A percentile compares a stretch with the other conserved stretches of the same genome.
These are phyloP conservation scores for Cryptus armator DNA, from an alignment of 2,888 invertebrate genomes.

Conservation along the genomic window DNA sequence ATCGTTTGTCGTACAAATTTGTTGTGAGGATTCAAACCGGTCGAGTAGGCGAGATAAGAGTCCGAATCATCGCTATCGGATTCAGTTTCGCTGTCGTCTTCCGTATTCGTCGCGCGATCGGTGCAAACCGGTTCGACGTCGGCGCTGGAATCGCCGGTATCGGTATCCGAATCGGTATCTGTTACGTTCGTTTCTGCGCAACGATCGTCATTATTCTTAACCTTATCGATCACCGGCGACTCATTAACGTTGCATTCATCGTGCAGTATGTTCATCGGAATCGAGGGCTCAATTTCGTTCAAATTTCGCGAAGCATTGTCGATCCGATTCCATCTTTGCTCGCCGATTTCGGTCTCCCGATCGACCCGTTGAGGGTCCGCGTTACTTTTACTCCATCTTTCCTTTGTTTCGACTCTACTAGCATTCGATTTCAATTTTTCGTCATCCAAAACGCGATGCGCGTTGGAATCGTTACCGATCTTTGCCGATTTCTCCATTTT, in stretches of 20 bases:
- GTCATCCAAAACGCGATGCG: background rate
- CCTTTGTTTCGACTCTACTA: background rate
- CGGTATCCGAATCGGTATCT: slow-evolving; percentile 22
- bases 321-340: slow-evolving; percentile 50
- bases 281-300: background rate
- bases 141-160: slow-evolving; percentile 61
- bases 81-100: slow-evolving; percentile 52
- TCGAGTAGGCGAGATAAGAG: slow-evolving; percentile 80
- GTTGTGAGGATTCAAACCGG: slow-evolving; percentile 74
- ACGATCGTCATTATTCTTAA: slow-evolving; percentile 10
- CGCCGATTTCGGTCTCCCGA: background rate
- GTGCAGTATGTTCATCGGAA: slow-evolving; percentile 64
- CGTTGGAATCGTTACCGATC: background rate
- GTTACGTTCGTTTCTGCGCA: slow-evolving; percentile 11
- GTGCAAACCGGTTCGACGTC: slow-evolving; percentile 48
- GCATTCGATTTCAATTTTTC: background rate
- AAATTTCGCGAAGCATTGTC: slow-evolving; percentile 31
- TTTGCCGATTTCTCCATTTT: background rate
- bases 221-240: background rate
- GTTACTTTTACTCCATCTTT: background rate
- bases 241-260: slow-evolving; percentile 49
- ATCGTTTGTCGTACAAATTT: slow-evolving; percentile 1
- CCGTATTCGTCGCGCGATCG: slow-evolving; percentile 25
- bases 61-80: slow-evolving; percentile 75
- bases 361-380: background rate